A percentile compares a stretch with the other conserved stretches of the same genome.
phyloP scores from a whole-genome alignment of 2,113 vertebrate genomes.

The Apeltes quadracus region DNA sequence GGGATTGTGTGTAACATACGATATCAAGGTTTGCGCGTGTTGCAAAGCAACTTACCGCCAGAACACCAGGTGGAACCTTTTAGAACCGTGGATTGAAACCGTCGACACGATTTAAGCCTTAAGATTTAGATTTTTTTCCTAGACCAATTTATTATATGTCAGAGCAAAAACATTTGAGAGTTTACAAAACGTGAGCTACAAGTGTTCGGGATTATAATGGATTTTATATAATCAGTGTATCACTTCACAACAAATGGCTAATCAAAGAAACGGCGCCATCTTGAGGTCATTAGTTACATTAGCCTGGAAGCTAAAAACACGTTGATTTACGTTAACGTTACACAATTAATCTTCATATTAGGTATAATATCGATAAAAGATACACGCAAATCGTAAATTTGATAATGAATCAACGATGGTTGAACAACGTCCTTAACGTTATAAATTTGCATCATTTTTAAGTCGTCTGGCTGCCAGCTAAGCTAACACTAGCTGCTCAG shows the following conservation, averaged over 20 bases:
- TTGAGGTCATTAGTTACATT: neutral
- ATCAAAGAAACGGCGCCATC: slow-evolving; percentile 11
- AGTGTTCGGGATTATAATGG: neutral
- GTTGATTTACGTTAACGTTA: neutral
- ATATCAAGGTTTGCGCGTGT: too few species aligned
- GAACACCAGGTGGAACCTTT: too few species aligned
- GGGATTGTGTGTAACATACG: too few species aligned
- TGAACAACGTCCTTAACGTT: accelerated
- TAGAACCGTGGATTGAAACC: too few species aligned
- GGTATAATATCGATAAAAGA: accelerated
- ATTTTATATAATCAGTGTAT: neutral
- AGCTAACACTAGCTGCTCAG: neutral
- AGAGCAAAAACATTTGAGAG: too few species aligned
- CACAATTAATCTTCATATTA: too few species aligned
- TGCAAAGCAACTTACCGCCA: too few species aligned
- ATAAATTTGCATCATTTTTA: too few species aligned
- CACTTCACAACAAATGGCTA: neutral
- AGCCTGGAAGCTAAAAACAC: slow-evolving; percentile 2
- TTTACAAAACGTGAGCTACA: neutral
- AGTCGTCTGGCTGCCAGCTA: accelerated
- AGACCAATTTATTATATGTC: too few species aligned
- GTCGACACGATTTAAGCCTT: too few species aligned
- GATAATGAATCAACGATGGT: accelerated
- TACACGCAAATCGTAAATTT: accelerated
- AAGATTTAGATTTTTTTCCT: too few species aligned